Base-by-base conservation (phyloP, 2,888 invertebrate species). In the Esperia sulphurella region DNA sequence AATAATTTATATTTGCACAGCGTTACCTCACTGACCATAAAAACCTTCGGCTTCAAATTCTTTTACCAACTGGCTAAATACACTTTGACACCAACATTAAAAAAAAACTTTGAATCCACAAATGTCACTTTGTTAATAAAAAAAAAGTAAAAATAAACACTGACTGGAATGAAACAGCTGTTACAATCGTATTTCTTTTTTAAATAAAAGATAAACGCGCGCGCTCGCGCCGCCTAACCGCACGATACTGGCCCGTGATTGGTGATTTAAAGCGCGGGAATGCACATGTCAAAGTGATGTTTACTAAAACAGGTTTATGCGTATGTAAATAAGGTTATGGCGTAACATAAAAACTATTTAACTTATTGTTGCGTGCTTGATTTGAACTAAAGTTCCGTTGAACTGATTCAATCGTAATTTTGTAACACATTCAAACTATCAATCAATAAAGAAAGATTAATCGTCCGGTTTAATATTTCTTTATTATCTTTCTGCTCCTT, bases 211-310 rank as follows among this genome's bases (percentile, higher is more conserved):
- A 38, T 21, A 51, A 65, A 79, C 65, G 65, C 81, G 79, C 75
- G 76, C 81, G 76, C 65, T 52, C 59, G 69, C 77, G 71, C 69
- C 51, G 65, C 57, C 63, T 52, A 53, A 56, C 68, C 50, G 59
- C 76, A 71, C 78, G 65, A 58, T 71, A 87, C 87, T 86, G 75
- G 55, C 66, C 43, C 44, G 54, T 69, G 72, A 83, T 85, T 83
- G 80, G 81, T 65, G 65, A 46, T 57, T 56, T 51, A 60, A 63
- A 71, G 59, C 78, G 81, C 83, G 83, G 80, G 78, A 83, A 80
- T 72, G 76, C 71, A 71, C 59, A 60, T 74, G 73, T 71, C 72
- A 60, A 54, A 59, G 51, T 73, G 73, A 69, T 71, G 71, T 71
- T 63, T 61, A 30, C 14, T 12, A 31, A 60, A 66, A 68, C 75